Evolutionary conservation across 2,113 vertebrate species (phyloP), one percentile per base, ranked within the genome.

Genomic region (Shinisaurus crocodilurus): DNA sequence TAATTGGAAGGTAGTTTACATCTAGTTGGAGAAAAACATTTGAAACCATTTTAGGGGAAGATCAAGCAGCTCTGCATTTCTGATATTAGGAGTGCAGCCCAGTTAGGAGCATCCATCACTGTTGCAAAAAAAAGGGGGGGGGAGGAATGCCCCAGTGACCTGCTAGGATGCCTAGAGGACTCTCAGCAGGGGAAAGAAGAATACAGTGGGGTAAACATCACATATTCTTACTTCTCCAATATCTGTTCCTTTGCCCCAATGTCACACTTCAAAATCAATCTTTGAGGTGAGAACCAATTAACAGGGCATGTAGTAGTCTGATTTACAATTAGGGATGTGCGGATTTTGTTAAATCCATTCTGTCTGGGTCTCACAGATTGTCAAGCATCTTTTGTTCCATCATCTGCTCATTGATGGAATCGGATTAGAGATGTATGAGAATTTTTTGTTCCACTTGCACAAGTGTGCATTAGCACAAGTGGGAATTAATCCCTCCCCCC

Each of bases 1-100:
- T n/a, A 82, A 90, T 10, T 43, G 50, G 82, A 92, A 91, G 25
- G 18, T 29, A 84, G 50, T 85, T 93, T 81, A 6, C 77, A 57
- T 34, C 65, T 77, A 15, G 25, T 29, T 6, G 34, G 1, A 37
- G 29, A 65, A 77, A 23, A 91, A 29, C 67, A 50, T 40, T 13
- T 4, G n/a, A 85, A 89, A 92, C 67, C 32, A 34, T 86, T 91
- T 13, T 20, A n/a, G n/a, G 54, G 34, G 40, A 15, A 29, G 65
- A 89, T 50, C 72, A 87, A 60, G 43, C 29, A 25, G 5, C 72
- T 3, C 6, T 25, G 69, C 16, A 0, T 23, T 50, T 63, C 72
- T 72, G 0, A 25, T 27, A 57, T 79, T 43, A 12, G 43, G 77
- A n/a, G 77, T 40, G 76, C 48, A 1, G 45, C n/a, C 63, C 57